phyloP scores from a whole-genome alignment of 2,113 vertebrate genomes.

The Nothoprocta perdicaria region DNA sequence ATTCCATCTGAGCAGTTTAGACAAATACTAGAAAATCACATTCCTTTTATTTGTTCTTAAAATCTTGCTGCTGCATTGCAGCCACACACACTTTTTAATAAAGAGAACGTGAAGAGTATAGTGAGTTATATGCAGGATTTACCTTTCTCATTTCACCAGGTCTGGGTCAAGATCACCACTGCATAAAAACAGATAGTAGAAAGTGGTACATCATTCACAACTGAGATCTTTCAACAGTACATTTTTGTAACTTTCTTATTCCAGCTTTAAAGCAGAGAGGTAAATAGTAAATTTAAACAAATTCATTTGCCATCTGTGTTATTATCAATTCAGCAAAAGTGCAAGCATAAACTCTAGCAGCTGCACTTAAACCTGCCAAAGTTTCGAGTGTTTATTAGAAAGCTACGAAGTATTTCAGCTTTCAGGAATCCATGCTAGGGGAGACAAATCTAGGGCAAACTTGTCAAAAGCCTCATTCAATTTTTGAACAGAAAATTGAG shows the following conservation, averaged over 20 bases:
- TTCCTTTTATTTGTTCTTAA: too few species aligned
- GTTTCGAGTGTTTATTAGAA: accelerated
- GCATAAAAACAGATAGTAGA: background rate
- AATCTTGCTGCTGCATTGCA: accelerated
- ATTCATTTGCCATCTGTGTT: background rate
- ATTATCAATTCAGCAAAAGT: background rate
- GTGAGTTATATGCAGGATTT: background rate
- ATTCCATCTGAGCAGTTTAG: accelerated
- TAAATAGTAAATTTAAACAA: accelerated
- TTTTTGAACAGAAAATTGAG: background rate
- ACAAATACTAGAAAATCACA: background rate
- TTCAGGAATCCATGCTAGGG: background rate
- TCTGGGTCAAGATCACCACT: background rate
- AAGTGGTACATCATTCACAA: background rate
- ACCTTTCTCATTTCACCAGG: background rate
- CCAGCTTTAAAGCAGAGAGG: background rate
- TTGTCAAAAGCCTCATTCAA: accelerated
- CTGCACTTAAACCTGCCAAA: accelerated
- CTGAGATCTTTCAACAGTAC: too few species aligned
- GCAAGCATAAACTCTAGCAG: background rate
- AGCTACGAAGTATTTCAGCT: accelerated
- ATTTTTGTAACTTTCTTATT: background rate
- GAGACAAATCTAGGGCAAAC: accelerated
- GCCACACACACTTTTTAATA: background rate
- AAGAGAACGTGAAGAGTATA: background rate